Conservation (phyloP, 2,113 vertebrate species). For the Haemorhous mexicanus region DNA sequence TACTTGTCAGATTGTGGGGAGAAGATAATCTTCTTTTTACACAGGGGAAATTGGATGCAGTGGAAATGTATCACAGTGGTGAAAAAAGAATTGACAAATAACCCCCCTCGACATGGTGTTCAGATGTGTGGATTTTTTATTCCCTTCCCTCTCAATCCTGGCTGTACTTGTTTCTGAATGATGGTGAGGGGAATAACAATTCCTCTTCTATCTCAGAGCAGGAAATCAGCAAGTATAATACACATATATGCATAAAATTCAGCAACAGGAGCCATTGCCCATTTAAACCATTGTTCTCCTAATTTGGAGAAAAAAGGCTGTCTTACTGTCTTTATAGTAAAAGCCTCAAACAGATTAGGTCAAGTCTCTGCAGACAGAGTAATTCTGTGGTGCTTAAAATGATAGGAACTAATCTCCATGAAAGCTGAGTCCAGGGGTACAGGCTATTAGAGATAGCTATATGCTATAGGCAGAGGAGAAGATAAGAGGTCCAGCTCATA, state of each 20-base stretch:
- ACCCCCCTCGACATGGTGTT: neutral
- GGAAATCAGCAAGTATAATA: constrained; percentile 48
- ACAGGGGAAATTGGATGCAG: constrained; percentile 23
- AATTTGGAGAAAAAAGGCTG: constrained; percentile 57
- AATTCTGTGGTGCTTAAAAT: constrained; percentile 67
- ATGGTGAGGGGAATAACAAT: neutral
- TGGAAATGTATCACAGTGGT: neutral
- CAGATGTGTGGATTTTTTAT: neutral
- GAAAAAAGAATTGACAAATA: constrained; percentile 33
- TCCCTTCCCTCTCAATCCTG: neutral
- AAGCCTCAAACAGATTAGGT: constrained; percentile 68
- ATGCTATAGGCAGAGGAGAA: constrained; percentile 53
- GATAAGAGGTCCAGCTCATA: constrained; percentile 66
- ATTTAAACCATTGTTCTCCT: constrained; percentile 50
- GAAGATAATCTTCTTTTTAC: constrained; percentile 54
- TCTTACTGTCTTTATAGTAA: constrained; percentile 39
- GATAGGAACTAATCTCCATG: constrained; percentile 68
- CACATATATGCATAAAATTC: constrained; percentile 17
- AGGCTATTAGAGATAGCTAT: constrained; percentile 63
- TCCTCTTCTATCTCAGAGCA: neutral
- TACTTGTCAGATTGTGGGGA: constrained; percentile 40
- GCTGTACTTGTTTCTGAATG: neutral
- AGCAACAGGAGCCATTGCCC: constrained; percentile 51
- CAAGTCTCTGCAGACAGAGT: constrained; percentile 68
- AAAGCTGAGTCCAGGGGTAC: constrained; percentile 50